Conservation (phyloP, 1,140 invertebrate species). For the Bombus terrestris region DNA sequence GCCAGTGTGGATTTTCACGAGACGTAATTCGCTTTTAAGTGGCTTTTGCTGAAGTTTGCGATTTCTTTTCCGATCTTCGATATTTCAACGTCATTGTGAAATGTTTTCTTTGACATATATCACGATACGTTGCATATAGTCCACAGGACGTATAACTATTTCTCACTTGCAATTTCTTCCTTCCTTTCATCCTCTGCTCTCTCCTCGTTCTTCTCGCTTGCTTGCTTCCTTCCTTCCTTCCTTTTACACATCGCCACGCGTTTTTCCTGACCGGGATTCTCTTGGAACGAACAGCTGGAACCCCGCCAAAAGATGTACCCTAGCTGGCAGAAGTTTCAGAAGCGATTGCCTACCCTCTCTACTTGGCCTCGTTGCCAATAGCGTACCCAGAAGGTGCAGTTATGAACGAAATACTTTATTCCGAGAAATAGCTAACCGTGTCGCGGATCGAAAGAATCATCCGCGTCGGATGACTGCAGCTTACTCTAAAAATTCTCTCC, state of each 20-base stretch:
- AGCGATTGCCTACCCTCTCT: slow-evolving; percentile 60
- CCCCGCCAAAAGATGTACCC: slow-evolving; percentile 66
- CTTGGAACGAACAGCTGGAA: slow-evolving; percentile 65
- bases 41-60: too few species aligned
- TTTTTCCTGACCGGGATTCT: slow-evolving; percentile 33
- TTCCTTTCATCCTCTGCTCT: background rate
- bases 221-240: background rate
- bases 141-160: too few species aligned
- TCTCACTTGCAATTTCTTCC: too few species aligned
- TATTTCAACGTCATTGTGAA: too few species aligned
- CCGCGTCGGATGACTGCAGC: too few species aligned
- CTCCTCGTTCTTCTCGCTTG: background rate
- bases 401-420: slow-evolving; percentile 53
- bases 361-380: slow-evolving; percentile 38
- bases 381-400: slow-evolving; percentile 4
- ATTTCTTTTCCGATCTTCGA: too few species aligned
- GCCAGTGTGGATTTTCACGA: too few species aligned
- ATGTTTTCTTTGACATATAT: too few species aligned
- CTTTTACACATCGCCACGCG: background rate
- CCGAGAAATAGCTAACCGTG: slow-evolving; percentile 4
- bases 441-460: background rate
- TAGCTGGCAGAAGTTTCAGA: slow-evolving; percentile 41
- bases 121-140: too few species aligned
- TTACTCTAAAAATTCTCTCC: too few species aligned
- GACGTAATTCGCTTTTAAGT: too few species aligned